Base-by-base conservation (phyloP, 1,140 invertebrate species). In the Temnothorax curvispinosus region DNA sequence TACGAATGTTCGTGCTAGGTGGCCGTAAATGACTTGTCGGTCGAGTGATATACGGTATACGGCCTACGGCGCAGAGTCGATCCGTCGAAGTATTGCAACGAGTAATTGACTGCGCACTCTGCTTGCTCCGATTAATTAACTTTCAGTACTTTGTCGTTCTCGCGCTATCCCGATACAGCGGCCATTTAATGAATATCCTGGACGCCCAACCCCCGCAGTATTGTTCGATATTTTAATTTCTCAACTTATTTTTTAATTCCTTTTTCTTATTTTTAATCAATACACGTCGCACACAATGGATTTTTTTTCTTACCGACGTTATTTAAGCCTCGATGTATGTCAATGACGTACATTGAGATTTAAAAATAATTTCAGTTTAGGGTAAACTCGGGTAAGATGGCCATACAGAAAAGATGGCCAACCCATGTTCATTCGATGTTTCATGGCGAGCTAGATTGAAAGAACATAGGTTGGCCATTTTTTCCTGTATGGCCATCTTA, bases 61-160 rank as follows among this genome's bases (percentile, higher is more conserved):
- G 64, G 65, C 77, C 52, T 47, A 74, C 52, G 38, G 32, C n/a
- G 41, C 41, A 21, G 80, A 75, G 80, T 81, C 65, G 78, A 74
- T 50, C 13, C 27, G 41, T 75, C 69, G 27, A 84, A 75, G 69
- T 75, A 74, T 74, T 44, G 44, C 54, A 54, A 74, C 54, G n/a
- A 84, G 44, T 75, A 84, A 84, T 74, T 82, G 80, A 82, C 80
- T 72, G 41, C 54, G 54, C 27, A 27, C 69, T 84, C 44, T 56
- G 67, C 38, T 47, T 47, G 80, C 54, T 41, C 32, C 41, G 54
- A 84, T 84, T 84, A 84, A 84, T 84, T 74, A 82, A 74, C 80
- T 75, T 75, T 75, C 54, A 38, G 11, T 74, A 74, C 27, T 50
- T 50, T 60, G 27, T 72, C 78, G 18, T 44, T 58, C 52, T 27